These are phyloP conservation scores for Latrodectus geometricus DNA, from an alignment of 1,140 invertebrate genomes.

Conservation along the genomic window DNA sequence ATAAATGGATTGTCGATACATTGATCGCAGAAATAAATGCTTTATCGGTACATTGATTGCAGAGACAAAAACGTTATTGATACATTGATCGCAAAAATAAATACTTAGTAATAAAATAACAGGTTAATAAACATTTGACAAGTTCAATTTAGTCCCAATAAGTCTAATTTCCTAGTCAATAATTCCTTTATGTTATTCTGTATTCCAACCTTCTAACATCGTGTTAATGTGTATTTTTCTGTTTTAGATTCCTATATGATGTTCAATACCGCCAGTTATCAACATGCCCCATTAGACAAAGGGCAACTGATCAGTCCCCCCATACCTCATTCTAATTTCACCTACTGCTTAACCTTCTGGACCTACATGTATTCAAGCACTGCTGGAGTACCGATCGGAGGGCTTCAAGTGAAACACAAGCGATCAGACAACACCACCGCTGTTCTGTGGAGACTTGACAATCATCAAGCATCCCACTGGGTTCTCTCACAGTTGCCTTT, in stretches of 20 bases:
- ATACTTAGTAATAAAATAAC: too few relatives aligned
- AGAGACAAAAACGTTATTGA: too few relatives aligned
- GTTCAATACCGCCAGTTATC: slow-evolving; percentile 53
- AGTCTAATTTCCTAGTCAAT: too few relatives aligned
- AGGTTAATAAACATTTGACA: too few relatives aligned
- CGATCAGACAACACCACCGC: slow-evolving; percentile 16
- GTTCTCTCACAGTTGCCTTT: slow-evolving; percentile 17
- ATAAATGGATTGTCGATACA: too few relatives aligned
- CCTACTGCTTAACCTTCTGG: slow-evolving; percentile 56
- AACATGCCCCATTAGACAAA: slow-evolving; percentile 51
- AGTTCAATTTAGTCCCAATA: too few relatives aligned
- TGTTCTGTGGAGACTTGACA: slow-evolving; percentile 51
- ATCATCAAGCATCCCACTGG: slow-evolving; percentile 58
- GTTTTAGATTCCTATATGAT: slow-evolving; percentile 57
- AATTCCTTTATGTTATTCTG: too few relatives aligned
- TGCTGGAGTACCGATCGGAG: slow-evolving; percentile 50
- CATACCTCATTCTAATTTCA: slow-evolving; percentile 31
- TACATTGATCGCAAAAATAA: too few relatives aligned
- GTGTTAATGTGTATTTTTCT: background rate
- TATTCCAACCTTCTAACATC: too few relatives aligned
- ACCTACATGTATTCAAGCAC: slow-evolving; percentile 50
- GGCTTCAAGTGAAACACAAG: slow-evolving; percentile 19
- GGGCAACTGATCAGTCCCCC: slow-evolving; percentile 54
- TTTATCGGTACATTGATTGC: too few relatives aligned
- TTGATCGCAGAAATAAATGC: too few relatives aligned